Conservation (phyloP, 2,113 vertebrate genomes). For the Polypterus bichir region DNA sequence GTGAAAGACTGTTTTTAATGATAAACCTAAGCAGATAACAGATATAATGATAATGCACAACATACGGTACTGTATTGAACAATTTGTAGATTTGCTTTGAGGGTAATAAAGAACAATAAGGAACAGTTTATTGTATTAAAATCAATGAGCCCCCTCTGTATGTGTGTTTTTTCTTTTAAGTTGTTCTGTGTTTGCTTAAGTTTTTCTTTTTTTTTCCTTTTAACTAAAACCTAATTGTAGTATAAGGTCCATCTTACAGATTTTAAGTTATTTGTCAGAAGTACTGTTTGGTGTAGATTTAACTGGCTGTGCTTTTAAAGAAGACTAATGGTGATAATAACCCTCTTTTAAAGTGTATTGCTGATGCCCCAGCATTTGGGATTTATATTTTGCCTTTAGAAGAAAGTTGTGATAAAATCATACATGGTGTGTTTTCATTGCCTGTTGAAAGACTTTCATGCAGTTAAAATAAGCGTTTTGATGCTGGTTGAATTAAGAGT, state of each 20-base stretch:
- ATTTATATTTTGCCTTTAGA: constrained; percentile 61
- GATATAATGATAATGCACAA: background rate
- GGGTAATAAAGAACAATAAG: no score
- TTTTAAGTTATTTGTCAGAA: no score
- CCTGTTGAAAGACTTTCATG: constrained; percentile 87
- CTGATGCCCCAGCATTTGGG: constrained; percentile 56
- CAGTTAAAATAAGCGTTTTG: constrained; percentile 99
- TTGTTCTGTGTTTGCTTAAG: no score
- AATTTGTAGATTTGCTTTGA: no score
- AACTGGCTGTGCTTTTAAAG: no score
- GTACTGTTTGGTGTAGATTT: no score
- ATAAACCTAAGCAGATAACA: background rate
- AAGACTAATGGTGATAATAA: background rate
- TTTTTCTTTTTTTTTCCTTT: no score
- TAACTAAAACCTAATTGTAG: no score
- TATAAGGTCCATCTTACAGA: no score
- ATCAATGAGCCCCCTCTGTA: no score
- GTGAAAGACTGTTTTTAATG: background rate
- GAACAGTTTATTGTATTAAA: no score
- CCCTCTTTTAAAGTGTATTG: constrained; percentile 25
- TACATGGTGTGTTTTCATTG: constrained; percentile 79
- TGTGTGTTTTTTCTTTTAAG: no score
- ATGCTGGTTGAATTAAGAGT: constrained; percentile 93
- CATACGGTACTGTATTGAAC: background rate
- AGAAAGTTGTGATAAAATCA: constrained; percentile 63